Evolutionary conservation across 2,113 vertebrate species (phyloP).

Genomic region (Craseonycteris thonglongyai): DNA sequence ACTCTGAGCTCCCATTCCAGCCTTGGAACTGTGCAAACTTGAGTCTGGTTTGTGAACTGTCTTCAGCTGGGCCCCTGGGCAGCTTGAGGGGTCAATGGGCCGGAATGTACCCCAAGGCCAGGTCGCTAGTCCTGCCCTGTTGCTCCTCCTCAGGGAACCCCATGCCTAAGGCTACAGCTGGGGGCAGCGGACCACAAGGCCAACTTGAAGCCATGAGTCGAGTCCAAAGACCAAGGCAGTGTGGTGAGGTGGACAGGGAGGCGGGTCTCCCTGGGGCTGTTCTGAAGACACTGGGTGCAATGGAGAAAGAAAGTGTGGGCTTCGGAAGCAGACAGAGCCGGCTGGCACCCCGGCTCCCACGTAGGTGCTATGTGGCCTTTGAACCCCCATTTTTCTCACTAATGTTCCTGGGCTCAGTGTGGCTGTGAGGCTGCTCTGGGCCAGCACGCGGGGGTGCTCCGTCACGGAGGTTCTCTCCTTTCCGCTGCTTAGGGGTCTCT

Average conservation of each 20-base stretch:
- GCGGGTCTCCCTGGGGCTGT: neutral
- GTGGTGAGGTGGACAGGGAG: neutral
- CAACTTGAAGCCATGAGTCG: too few species aligned
- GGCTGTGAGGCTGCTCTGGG: neutral
- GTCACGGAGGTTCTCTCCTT: neutral
- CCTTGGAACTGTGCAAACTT: neutral
- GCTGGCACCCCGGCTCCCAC: neutral
- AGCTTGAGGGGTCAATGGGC: neutral
- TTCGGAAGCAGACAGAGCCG: neutral
- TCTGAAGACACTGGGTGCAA: rapidly evolving
- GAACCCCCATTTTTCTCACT: neutral
- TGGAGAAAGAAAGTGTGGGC: neutral
- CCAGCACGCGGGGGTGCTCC: neutral
- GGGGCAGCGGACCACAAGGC: neutral
- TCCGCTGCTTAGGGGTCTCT: neutral
- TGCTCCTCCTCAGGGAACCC: neutral
- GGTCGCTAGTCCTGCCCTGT: rapidly evolving
- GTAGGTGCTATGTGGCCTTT: neutral
- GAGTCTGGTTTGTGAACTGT: neutral
- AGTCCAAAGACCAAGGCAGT: neutral
- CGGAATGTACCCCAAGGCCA: rapidly evolving
- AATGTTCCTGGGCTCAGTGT: neutral
- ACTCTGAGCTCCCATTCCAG: neutral
- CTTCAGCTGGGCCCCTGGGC: neutral
- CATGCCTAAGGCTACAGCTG: rapidly evolving